Conservation (phyloP, 2,888 invertebrate genomes). For the Laspeyria flexula region DNA sequence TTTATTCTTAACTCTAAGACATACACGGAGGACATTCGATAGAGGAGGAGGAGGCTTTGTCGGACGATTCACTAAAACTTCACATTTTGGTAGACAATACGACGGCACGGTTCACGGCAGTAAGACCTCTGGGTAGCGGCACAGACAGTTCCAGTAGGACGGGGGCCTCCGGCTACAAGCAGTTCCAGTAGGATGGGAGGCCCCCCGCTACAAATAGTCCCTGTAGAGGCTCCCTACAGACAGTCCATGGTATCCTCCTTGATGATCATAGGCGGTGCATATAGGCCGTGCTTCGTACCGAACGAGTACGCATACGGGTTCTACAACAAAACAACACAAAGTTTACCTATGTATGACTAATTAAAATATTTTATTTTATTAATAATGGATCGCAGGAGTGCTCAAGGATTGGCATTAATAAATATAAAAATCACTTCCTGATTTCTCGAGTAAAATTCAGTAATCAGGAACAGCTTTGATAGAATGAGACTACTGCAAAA, state of each 20-base stretch:
- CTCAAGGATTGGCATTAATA: too few species aligned
- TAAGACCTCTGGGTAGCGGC: neutral
- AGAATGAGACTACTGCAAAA: too few species aligned
- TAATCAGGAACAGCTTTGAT: too few species aligned
- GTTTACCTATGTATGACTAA: too few species aligned
- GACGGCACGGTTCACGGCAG: neutral
- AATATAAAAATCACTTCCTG: too few species aligned
- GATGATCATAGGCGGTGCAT: conserved; percentile 85
- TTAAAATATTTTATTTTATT: too few species aligned
- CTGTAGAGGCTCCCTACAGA: too few species aligned
- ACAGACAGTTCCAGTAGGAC: neutral
- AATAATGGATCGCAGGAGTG: too few species aligned
- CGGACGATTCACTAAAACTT: neutral
- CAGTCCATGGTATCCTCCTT: conserved; percentile 87
- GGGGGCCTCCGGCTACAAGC: neutral
- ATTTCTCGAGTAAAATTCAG: too few species aligned
- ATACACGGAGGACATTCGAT: neutral
- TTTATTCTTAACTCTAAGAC: neutral
- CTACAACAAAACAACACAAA: conserved; percentile 47
- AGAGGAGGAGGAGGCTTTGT: neutral
- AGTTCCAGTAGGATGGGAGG: too few species aligned
- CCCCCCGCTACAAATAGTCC: neutral
- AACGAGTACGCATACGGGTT: conserved; percentile 86
- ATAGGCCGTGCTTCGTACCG: conserved; percentile 85
- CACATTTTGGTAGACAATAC: neutral